Evolutionary conservation across 2,888 invertebrate species (phyloP), one percentile per base, ranked within the genome.

Genomic region (Metacarcinus magister): DNA sequence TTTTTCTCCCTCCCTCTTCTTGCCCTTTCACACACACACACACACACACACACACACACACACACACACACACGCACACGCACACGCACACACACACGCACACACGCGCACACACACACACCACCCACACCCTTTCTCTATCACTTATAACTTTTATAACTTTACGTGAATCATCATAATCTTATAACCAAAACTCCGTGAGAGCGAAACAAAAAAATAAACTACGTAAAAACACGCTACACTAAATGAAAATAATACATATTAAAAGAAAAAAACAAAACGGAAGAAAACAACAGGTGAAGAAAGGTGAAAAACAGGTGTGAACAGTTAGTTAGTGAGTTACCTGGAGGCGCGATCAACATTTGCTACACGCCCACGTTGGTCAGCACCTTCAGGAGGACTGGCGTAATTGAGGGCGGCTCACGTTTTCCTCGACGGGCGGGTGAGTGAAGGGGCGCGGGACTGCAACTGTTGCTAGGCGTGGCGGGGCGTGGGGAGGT

Each of bases 401-500:
- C n/a, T 5, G 19, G 82, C 13, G 32, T 28, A 32, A 82, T 23
- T 82, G 82, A 32, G 82, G 82, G 23, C 28, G 82, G 82, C 23
- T 32, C 82, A 82, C 82, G 82, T 82, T 32, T 82, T 67, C 32
- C 32, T 82, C 32, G 82, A 23, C 5, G 82, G 82, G 7, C 32
- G 82, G 28, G 10, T 28, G 82, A 32, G 13, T 16, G 82, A 23
- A 0, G 0, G 67, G 23, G n/a, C 23, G 67, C 0, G n/a, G 67
- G 5, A 5, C 67, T 23, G 67, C 16, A 23, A 23, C 23, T 82
- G 82, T 82, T 82, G 82, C 82, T 82, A 32, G 82, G 82, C 82
- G 82, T 82, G 82, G 82, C 82, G 82, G 82, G 82, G 82, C 82
- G 82, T 82, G 82, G 82, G 82, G 82, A 28, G 82, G 28, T 7